Evolutionary conservation across 2,113 vertebrate genomes (phyloP), one percentile per base, ranked within the genome.

Genomic region (Amia ocellicauda): DNA sequence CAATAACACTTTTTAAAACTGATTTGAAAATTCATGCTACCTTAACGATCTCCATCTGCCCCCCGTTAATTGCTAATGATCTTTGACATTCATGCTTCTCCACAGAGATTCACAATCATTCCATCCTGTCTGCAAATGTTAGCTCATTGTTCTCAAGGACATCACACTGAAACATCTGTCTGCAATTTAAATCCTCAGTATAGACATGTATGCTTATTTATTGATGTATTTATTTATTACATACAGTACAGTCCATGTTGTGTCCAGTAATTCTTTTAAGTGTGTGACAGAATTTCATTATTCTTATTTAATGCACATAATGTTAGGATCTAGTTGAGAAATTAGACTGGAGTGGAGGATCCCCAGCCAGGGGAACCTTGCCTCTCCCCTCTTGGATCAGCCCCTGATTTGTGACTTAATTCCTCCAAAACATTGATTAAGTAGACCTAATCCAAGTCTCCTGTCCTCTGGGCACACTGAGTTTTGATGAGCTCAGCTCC

Each of bases 131-230:
- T 72, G 67, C 73, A 42, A 13, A 51, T 36, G 2, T n/a, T n/a
- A n/a, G 11, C 11, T 36, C 31, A 36, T 36, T 36, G 5, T 7
- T 5, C 31, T 36, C 31, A 3, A 51, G 22, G 31, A n/a, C 24
- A 55, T 62, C 64, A 42, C 69, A 66, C 66, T 63, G 64, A 54
- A 36, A 66, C 80, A 81, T 77, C 74, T 83, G 83, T 71, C 50
- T 79, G 62, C 73, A 23, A 74, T 80, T 76, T 72, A 50, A 53
- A 36, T 28, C 23, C 67, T 67, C 31, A 36, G 31, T 36, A 11
- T 36, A 7, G 11, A 11, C 31, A 36, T 36, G 11, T 7, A 36
- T 36, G n/a, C n/a, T n/a, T n/a, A n/a, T n/a, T n/a, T n/a, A n/a
- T n/a, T n/a, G n/a, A n/a, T n/a, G 31, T 11, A 36, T 2, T 36